Evolutionary conservation across 2,113 vertebrate species (phyloP).

Genomic region (Thinocorus orbignyianus): DNA sequence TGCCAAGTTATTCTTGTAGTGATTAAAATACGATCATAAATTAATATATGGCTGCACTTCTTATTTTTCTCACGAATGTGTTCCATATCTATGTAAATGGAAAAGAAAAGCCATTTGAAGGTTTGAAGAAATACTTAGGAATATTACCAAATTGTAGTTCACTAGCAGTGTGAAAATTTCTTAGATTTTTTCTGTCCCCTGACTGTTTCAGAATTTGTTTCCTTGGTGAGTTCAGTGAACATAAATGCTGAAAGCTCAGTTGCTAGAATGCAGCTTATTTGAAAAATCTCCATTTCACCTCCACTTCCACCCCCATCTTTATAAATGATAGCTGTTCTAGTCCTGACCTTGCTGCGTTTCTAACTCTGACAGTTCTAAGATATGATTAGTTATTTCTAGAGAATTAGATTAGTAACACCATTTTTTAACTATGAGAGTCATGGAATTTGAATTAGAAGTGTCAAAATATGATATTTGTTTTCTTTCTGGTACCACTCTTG

Average conservation of each 20-base stretch:
- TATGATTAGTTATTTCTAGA: neutral
- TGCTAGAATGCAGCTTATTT: neutral
- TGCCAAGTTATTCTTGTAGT: neutral
- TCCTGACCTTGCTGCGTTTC: neutral
- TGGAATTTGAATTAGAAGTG: neutral
- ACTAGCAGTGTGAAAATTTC: neutral
- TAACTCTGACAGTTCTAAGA: neutral
- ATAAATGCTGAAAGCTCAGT: neutral
- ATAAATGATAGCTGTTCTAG: neutral
- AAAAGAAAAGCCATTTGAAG: neutral
- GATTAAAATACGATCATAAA: slow-evolving; percentile 35
- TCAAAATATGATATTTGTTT: neutral
- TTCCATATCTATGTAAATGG: neutral
- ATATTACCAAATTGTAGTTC: neutral
- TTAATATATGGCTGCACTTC: neutral
- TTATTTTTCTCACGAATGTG: neutral
- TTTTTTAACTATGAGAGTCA: neutral
- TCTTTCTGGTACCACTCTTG: neutral
- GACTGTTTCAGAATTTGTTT: neutral
- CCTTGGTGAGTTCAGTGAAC: neutral
- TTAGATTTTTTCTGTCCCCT: neutral
- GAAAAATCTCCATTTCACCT: neutral
- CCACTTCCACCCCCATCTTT: neutral
- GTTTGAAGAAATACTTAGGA: neutral
- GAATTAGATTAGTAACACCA: neutral